These are phyloP conservation scores for Ceyx melanurus DNA, from an alignment of 2,113 vertebrate species.

Conservation along the genomic window DNA sequence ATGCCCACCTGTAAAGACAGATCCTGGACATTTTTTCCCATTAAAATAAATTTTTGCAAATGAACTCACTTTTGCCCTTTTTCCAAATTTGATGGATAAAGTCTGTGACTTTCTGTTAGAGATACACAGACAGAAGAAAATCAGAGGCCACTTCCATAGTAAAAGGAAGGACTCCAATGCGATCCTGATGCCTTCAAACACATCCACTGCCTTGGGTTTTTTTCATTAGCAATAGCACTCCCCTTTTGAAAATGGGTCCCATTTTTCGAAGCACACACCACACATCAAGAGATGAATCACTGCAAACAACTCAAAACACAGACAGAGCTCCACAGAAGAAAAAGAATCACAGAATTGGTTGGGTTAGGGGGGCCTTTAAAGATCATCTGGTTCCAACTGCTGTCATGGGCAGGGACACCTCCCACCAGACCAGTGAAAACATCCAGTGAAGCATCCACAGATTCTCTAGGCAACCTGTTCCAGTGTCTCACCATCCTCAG, in stretches of 20 bases:
- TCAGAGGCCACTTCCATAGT: not conserved
- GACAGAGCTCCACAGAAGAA: not conserved
- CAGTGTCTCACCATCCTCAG: no score
- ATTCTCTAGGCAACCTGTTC: no score
- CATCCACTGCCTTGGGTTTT: rapidly evolving
- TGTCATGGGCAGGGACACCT: no score
- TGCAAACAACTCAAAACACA: not conserved
- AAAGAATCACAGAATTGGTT: not conserved
- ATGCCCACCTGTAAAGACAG: not conserved
- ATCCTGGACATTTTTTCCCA: not conserved
- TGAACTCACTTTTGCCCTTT: not conserved
- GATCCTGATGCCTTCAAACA: not conserved
- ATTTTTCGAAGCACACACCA: not conserved
- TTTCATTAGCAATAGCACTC: not conserved
- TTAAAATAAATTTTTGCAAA: not conserved
- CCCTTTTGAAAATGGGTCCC: not conserved
- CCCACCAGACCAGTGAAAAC: no score
- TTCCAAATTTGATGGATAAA: not conserved
- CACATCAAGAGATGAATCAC: not conserved
- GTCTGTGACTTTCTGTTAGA: not conserved
- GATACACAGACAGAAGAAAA: not conserved
- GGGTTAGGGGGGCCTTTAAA: no score
- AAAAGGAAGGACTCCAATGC: not conserved
- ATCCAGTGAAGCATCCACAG: no score
- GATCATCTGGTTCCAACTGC: no score